Conservation (phyloP, 2,113 vertebrate genomes). For the Elgaria multicarinata region DNA sequence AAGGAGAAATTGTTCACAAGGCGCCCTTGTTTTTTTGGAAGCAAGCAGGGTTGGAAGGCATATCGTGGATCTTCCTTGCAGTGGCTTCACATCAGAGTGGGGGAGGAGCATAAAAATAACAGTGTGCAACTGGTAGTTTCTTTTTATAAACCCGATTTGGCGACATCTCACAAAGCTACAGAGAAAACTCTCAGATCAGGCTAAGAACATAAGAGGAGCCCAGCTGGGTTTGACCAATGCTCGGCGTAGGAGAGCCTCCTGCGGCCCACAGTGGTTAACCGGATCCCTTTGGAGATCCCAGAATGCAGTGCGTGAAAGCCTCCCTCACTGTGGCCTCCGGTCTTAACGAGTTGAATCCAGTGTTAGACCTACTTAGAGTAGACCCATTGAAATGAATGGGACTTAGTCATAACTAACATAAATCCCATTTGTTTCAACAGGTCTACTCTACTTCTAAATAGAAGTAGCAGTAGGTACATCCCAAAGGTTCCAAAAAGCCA, state of each 20-base stretch:
- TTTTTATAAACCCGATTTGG: constrained; percentile 28
- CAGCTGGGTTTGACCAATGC: not conserved
- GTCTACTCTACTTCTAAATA: no score
- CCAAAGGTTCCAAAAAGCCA: no score
- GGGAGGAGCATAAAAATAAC: not conserved
- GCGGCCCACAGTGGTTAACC: not conserved
- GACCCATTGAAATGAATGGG: no score
- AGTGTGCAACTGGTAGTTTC: constrained; percentile 8
- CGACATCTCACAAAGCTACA: not conserved
- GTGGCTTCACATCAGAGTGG: not conserved
- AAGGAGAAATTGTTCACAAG: constrained; percentile 2
- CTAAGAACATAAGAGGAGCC: not conserved
- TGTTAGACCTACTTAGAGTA: no score
- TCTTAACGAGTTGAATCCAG: no score
- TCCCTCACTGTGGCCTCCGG: no score
- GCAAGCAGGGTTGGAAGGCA: not conserved
- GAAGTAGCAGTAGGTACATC: no score
- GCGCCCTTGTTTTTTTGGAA: not conserved
- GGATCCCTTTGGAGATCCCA: no score
- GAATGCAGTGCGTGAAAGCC: no score
- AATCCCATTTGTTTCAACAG: no score
- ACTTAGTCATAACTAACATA: no score
- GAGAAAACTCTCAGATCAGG: not conserved
- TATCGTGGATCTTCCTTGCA: no score
- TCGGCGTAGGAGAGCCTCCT: not conserved